phyloP scores from a whole-genome alignment of 2,888 invertebrate species.

The Metallyticus violacea region DNA sequence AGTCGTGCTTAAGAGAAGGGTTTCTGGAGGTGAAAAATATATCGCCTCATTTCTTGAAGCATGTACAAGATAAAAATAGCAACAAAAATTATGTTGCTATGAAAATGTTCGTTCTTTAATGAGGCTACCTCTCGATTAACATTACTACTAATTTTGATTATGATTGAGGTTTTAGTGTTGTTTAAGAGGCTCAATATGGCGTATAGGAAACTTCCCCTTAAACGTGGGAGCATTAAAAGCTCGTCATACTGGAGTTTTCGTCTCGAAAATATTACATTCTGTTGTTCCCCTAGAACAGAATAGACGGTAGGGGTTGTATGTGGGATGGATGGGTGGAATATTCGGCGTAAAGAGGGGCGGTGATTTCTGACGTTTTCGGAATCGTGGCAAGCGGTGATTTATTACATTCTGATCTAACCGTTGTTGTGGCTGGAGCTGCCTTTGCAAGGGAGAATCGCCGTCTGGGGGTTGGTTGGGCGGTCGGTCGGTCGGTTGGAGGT shows the following conservation, averaged over 20 bases:
- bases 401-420: slow-evolving; percentile 11
- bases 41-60: too few species aligned
- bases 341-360: not conserved
- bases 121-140: too few species aligned
- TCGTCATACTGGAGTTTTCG: not conserved
- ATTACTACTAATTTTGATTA: not conserved
- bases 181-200: too few species aligned
- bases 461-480: not conserved
- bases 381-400: slow-evolving; percentile 1
- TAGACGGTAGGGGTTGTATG: not conserved
- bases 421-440: not conserved
- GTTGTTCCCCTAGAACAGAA: not conserved
- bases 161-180: not conserved
- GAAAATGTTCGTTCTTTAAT: too few species aligned
- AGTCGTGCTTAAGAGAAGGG: too few species aligned
- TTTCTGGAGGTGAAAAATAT: too few species aligned
- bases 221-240: not conserved
- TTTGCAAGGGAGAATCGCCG: too few species aligned
- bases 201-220: not conserved
- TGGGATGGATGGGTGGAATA: not conserved
- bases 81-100: too few species aligned
- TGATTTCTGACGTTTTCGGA: not conserved
- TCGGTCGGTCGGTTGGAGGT: not conserved
- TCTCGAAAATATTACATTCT: not conserved
- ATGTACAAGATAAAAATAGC: too few species aligned